A percentile compares a stretch with the other conserved stretches of the same genome.
Conservation (phyloP, 2,113 vertebrate genomes). For the Triplophysa siluroides region DNA sequence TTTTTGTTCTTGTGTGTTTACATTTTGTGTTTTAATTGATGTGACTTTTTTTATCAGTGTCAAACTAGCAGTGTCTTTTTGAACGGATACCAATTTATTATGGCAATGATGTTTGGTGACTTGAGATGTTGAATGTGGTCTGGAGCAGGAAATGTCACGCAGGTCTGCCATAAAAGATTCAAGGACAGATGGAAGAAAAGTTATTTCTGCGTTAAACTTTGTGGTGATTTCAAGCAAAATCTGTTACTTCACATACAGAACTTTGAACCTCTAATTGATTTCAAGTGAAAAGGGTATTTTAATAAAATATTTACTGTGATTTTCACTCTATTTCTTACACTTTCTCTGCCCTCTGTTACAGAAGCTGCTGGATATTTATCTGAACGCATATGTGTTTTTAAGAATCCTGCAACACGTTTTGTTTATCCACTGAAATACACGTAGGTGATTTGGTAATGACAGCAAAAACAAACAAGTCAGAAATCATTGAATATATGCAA, state of each 20-base stretch:
- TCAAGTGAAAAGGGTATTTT: constrained; percentile 92
- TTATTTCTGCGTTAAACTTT: constrained; percentile 47
- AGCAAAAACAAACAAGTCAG: too few relatives aligned
- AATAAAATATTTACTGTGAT: constrained; percentile 86
- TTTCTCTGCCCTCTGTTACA: constrained; percentile 4
- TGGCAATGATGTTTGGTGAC: background rate
- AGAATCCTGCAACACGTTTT: too few relatives aligned
- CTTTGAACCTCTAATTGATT: constrained; percentile 79
- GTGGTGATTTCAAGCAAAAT: constrained; percentile 44
- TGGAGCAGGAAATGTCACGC: background rate
- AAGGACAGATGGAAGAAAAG: constrained; percentile 6
- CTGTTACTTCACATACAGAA: constrained; percentile 57
- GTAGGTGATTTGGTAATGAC: too few relatives aligned
- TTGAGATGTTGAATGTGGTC: constrained; percentile 36
- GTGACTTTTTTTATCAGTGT: constrained; percentile 37
- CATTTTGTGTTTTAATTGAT: constrained; percentile 56
- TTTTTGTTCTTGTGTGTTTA: constrained; percentile 72
- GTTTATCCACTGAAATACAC: too few relatives aligned
- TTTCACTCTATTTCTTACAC: background rate
- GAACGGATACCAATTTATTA: constrained; percentile 37
- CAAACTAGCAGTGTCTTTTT: constrained; percentile 25
- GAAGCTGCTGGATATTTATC: background rate
- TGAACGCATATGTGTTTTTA: too few relatives aligned
- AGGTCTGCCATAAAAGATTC: background rate
- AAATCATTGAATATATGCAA: too few relatives aligned